A percentile compares a stretch with the other conserved stretches of the same genome.
Evolutionary conservation across 2,113 vertebrate species (phyloP).

Genomic region (Meriones unguiculatus): DNA sequence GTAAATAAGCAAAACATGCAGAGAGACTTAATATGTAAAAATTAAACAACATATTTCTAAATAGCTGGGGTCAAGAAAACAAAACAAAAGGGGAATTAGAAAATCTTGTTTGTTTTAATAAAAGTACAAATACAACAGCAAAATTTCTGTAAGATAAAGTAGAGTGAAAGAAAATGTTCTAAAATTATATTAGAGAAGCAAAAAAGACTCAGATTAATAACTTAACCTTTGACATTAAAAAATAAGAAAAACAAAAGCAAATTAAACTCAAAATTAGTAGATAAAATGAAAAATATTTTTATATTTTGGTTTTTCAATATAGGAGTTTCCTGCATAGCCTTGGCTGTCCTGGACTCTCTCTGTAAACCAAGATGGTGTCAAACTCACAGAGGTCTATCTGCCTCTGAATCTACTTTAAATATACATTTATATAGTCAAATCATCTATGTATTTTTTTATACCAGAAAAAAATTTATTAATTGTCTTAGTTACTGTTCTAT

Average conservation of each 20-base stretch:
- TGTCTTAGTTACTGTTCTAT: neutral
- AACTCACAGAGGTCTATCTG: too few relatives aligned
- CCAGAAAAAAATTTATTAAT: neutral
- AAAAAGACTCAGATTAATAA: neutral
- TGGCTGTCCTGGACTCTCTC: too few relatives aligned
- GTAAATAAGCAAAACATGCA: neutral
- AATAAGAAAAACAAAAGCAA: neutral
- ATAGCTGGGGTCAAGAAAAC: neutral
- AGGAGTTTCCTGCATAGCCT: too few relatives aligned
- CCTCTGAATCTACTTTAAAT: neutral
- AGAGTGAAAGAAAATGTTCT: neutral
- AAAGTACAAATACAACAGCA: neutral
- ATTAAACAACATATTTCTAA: neutral
- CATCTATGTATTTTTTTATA: neutral
- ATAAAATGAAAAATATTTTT: neutral
- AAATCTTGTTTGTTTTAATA: neutral
- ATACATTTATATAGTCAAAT: neutral
- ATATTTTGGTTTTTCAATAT: too few relatives aligned
- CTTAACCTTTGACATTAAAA: neutral
- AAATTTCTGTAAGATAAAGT: neutral
- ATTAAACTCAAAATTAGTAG: neutral
- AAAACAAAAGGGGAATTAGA: neutral
- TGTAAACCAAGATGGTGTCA: too few relatives aligned
- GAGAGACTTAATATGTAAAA: neutral
- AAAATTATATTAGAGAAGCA: slow-evolving; percentile 20